Base-by-base conservation (phyloP, 2,113 vertebrate species). In the Ptilonorhynchus violaceus region DNA sequence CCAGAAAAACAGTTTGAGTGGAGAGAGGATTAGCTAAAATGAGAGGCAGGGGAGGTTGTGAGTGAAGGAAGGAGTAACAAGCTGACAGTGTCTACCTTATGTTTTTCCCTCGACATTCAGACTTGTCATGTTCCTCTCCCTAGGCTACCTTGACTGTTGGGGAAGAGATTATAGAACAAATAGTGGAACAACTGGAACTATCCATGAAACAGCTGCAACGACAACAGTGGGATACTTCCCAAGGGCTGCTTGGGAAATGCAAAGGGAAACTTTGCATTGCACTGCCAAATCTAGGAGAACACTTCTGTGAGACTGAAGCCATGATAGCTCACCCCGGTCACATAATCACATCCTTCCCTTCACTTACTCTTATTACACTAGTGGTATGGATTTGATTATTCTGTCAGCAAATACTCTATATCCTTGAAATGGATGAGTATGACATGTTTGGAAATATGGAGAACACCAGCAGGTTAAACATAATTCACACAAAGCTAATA, bases 401-500 rank as follows among this genome's bases (percentile, higher is more conserved):
- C 72, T 94, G 79, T 63, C 93, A 94, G 72, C 82, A 93, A 60
- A 86, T 37, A 41, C 39, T 13, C 55, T 77, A 63, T 28, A 68
- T 92, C 75, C 76, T 93, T 90, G 79, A 90, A 93, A 94, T 59
- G 56, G 68, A 86, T 92, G 73, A 82, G 15, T 79, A 73, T 76
- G 92, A 77, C 93, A 90, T 30, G 44, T 83, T 92, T 88, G 76
- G 39, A 94, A 95, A 88, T 86, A 94, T 20, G 75, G 52, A 88
- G 37, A 88, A 92, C 0, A 1, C 60, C 68, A 74, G 49, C 52
- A 96, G 47, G 83, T 88, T 89, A 96, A 91, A 72, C 76, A 91
- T 96, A 96, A 95, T 80, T 97, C 90, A 95, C 52, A 81, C 60
- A 74, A 85, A 94, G 75, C 85, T 93, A 88, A 94, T 90, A 86